Conservation (phyloP, 1,140 invertebrate genomes). For the Hycleus phaleratus region DNA sequence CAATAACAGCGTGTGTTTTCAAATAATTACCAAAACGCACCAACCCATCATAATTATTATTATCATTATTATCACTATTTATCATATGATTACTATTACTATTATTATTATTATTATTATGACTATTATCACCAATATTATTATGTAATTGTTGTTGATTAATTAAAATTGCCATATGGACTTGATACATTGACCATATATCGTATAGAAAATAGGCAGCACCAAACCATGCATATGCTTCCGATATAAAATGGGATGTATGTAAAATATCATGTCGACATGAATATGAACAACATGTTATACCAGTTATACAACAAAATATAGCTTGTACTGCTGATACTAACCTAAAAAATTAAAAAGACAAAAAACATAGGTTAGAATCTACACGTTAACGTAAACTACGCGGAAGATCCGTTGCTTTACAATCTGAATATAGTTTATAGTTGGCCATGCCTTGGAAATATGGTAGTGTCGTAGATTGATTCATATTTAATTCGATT, state of each 20-base stretch:
- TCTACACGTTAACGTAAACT: no score
- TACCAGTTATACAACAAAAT: conserved; percentile 55
- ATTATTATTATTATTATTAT: no score
- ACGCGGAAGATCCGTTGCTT: no score
- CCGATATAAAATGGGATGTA: conserved; percentile 59
- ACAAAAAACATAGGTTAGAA: no score
- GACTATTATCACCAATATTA: background rate
- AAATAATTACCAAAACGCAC: conserved; percentile 49
- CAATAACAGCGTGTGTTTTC: conserved; percentile 54
- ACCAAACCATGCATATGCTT: conserved; percentile 67
- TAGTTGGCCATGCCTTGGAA: no score
- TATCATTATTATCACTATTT: background rate
- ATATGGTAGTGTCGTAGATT: no score
- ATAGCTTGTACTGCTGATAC: conserved; percentile 60
- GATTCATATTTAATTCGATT: no score
- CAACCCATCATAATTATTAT: background rate
- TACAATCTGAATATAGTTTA: no score
- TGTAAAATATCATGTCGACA: conserved; percentile 55
- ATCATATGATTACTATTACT: no score
- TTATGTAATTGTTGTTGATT: background rate
- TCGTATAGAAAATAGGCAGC: conserved; percentile 71
- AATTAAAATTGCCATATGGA: conserved; percentile 36
- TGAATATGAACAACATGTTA: conserved; percentile 54
- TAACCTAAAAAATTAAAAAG: conserved; percentile 43
- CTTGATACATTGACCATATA: conserved; percentile 64